Evolutionary conservation across 2,113 vertebrate genomes (phyloP).

Genomic region (Phyllostomus discolor): DNA sequence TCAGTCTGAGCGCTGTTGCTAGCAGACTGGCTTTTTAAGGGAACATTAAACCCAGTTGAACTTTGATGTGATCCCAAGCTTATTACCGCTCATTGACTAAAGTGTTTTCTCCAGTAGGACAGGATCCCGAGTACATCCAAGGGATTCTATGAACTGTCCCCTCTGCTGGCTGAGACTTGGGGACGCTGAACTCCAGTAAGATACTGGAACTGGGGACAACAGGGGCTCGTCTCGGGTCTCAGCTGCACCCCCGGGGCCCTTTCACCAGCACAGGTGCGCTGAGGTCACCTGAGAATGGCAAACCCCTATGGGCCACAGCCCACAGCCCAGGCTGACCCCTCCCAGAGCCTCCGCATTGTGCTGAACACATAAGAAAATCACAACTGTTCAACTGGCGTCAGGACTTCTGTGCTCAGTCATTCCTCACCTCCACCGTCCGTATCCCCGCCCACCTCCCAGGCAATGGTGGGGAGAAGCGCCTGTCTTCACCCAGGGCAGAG

Average conservation of each 20-base stretch:
- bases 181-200: not conserved
- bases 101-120: slow-evolving; percentile 8
- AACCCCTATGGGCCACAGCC: not conserved
- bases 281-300: not conserved
- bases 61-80: not conserved
- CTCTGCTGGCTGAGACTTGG: not conserved
- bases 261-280: not conserved
- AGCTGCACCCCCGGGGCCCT: not conserved
- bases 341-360: not conserved
- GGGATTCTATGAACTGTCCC: not conserved
- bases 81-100: slow-evolving; percentile 28
- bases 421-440: not conserved
- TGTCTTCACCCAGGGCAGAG: not conserved
- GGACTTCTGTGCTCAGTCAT: not conserved
- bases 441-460: not conserved
- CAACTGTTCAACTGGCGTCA: not conserved
- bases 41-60: not conserved
- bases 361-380: not conserved
- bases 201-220: not conserved
- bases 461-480: not conserved
- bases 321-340: not conserved
- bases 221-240: not conserved
- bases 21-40: not conserved
- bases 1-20: not conserved
- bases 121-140: not conserved